A percentile compares a stretch with the other conserved stretches of the same genome.
Evolutionary conservation across 92 coral and sea anemone genomes (phyloP).

Genomic region (Parazoanthus swiftii): DNA sequence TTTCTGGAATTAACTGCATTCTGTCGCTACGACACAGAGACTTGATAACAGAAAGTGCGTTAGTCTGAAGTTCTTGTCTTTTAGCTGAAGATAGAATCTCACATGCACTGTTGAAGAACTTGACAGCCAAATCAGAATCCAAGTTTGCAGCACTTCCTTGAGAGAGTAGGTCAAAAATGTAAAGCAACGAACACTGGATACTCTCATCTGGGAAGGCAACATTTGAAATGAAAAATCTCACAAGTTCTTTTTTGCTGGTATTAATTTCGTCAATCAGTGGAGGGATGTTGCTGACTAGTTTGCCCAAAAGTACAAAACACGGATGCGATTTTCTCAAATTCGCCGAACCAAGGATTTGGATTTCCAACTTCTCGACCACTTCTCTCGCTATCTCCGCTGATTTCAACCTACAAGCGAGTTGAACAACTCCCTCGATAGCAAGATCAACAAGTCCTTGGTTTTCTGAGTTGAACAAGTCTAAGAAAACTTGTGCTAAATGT

Average conservation of each 20-base stretch:
- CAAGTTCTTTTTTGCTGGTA: slow-evolving; percentile 41
- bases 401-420: slow-evolving; percentile 60
- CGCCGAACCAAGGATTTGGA: slow-evolving; percentile 50
- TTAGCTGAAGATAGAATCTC: slow-evolving; percentile 65
- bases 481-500: slow-evolving; percentile 65
- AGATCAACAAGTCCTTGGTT: slow-evolving; percentile 54
- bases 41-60: slow-evolving; percentile 75
- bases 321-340: slow-evolving; percentile 79
- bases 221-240: slow-evolving; percentile 56
- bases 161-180: slow-evolving; percentile 60
- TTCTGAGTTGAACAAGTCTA: slow-evolving; percentile 65
- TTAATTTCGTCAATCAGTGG: slow-evolving; percentile 60
- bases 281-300: slow-evolving; percentile 65
- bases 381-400: slow-evolving; percentile 72
- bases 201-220: slow-evolving; percentile 76
- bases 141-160: slow-evolving; percentile 51
- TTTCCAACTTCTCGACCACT: slow-evolving; percentile 65
- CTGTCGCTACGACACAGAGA: slow-evolving; percentile 18
- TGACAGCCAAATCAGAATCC: slow-evolving; percentile 42
- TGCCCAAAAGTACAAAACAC: slow-evolving; percentile 70
- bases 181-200: slow-evolving; percentile 65
- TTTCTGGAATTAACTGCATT: slow-evolving; percentile 13
- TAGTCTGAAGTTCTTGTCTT: slow-evolving; percentile 53
- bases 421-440: slow-evolving; percentile 66
- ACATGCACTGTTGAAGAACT: slow-evolving; percentile 67